phyloP scores from a whole-genome alignment of 37 sponge, comb jelly and placozoan genomes.

The Oscarella lobularis region DNA sequence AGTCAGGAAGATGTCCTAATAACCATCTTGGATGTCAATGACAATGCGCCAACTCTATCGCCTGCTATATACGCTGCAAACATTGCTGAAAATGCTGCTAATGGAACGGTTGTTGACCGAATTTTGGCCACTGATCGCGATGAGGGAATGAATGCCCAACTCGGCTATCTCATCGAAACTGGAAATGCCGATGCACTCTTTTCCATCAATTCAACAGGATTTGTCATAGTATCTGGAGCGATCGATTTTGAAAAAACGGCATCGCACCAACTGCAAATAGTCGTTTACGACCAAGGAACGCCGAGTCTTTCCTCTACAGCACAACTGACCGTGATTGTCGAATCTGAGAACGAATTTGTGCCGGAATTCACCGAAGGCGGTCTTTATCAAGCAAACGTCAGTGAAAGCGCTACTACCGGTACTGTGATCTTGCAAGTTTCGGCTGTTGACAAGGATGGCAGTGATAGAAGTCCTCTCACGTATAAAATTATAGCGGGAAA shows the following conservation, averaged over 20 bases:
- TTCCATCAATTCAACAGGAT: slow-evolving; percentile 21
- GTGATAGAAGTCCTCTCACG: slow-evolving; percentile 11
- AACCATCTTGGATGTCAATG: slow-evolving; percentile 25
- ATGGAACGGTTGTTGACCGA: neutral
- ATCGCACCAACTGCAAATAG: slow-evolving; percentile 2
- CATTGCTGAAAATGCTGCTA: slow-evolving; percentile 13
- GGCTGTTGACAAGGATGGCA: slow-evolving; percentile 40
- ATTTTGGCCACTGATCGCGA: slow-evolving; percentile 43
- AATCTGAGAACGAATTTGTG: slow-evolving; percentile 35
- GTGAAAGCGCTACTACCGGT: slow-evolving; percentile 37
- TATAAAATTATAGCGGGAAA: slow-evolving; percentile 6
- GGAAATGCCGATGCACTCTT: slow-evolving; percentile 15
- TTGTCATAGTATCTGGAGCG: slow-evolving; percentile 11
- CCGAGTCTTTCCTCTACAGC: slow-evolving; percentile 15
- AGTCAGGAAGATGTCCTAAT: neutral
- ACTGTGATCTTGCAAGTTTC: slow-evolving; percentile 10
- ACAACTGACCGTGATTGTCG: slow-evolving; percentile 22
- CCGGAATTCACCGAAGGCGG: slow-evolving; percentile 21
- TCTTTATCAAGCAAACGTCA: slow-evolving; percentile 13
- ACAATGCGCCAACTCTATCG: slow-evolving; percentile 21
- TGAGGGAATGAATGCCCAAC: slow-evolving; percentile 14
- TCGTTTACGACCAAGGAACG: slow-evolving; percentile 40
- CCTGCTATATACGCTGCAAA: slow-evolving; percentile 15
- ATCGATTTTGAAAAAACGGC: slow-evolving; percentile 34
- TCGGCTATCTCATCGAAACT: slow-evolving; percentile 18